These are phyloP conservation scores for Neogobius melanostomus DNA, from an alignment of 2,113 vertebrate species.

Conservation along the genomic window DNA sequence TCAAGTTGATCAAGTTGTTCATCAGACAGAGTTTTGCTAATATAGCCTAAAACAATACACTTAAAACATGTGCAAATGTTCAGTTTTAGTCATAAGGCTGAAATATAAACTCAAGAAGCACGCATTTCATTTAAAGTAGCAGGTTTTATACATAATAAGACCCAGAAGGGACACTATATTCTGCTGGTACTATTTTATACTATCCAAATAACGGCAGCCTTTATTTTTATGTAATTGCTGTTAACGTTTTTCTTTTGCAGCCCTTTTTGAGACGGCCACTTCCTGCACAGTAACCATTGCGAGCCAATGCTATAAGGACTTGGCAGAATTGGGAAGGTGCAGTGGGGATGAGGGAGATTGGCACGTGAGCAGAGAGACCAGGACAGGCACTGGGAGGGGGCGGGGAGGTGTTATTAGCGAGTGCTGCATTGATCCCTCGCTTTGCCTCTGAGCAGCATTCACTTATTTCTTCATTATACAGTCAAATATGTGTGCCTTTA, in stretches of 20 bases:
- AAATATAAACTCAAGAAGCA: too few relatives aligned
- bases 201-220: too few relatives aligned
- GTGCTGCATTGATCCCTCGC: conserved; percentile 46
- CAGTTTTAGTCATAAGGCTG: too few relatives aligned
- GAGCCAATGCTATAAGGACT: conserved; percentile 11
- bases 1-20: too few relatives aligned
- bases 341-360: conserved; percentile 18
- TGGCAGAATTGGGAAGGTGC: not conserved
- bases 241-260: not conserved
- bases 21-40: too few relatives aligned
- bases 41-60: too few relatives aligned
- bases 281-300: not conserved
- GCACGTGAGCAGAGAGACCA: conserved; percentile 12
- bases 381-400: conserved; percentile 15
- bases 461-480: conserved; percentile 63
- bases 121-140: too few relatives aligned
- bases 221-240: too few relatives aligned
- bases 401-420: conserved; percentile 44
- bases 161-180: too few relatives aligned
- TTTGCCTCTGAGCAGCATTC: conserved; percentile 37
- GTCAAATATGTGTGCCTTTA: conserved; percentile 50
- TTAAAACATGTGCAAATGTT: too few relatives aligned
- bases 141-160: too few relatives aligned
- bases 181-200: too few relatives aligned
- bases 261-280: conserved; percentile 8